A percentile compares a stretch with the other conserved stretches of the same genome.
Evolutionary conservation across 1,140 invertebrate species (phyloP).

Genomic region (Linepithema humile): DNA sequence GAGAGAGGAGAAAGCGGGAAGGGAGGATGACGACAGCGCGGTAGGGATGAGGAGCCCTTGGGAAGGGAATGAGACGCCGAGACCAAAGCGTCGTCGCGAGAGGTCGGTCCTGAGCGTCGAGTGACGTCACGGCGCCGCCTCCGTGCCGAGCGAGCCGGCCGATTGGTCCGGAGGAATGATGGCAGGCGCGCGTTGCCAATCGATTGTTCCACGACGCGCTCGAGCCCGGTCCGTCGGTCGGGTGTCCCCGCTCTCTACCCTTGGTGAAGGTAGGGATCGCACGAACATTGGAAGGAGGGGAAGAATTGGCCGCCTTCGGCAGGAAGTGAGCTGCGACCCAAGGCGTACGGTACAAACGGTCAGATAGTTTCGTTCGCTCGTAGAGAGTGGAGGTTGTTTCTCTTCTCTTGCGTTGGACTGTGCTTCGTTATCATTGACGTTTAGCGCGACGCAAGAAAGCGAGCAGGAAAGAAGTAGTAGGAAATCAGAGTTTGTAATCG

Average conservation of each 20-base stretch:
- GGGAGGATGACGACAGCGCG: not conserved
- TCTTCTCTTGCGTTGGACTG: constrained; percentile 14
- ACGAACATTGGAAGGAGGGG: constrained; percentile 44
- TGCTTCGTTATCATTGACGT: not conserved
- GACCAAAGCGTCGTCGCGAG: constrained; percentile 64
- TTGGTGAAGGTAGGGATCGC: constrained; percentile 10
- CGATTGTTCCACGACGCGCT: constrained; percentile 76
- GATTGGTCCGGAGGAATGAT: constrained; percentile 82
- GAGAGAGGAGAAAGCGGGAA: not conserved
- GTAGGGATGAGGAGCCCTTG: not conserved
- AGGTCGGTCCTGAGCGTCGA: constrained; percentile 70
- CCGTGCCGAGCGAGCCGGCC: constrained; percentile 38
- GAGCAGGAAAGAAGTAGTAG: not conserved
- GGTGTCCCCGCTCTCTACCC: constrained; percentile 43
- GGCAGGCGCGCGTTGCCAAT: constrained; percentile 82
- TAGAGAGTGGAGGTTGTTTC: constrained; percentile 74
- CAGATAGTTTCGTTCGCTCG: constrained; percentile 77
- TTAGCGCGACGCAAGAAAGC: not conserved
- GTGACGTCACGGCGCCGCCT: constrained; percentile 78
- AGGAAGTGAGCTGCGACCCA: constrained; percentile 73
- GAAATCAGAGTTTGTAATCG: not conserved
- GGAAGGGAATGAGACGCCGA: not conserved
- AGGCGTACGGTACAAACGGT: constrained; percentile 68
- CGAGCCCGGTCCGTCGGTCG: constrained; percentile 68
- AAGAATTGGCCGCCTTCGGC: constrained; percentile 69